Base-by-base conservation (phyloP, 2,113 vertebrate species). In the Eupsittula cactorum region DNA sequence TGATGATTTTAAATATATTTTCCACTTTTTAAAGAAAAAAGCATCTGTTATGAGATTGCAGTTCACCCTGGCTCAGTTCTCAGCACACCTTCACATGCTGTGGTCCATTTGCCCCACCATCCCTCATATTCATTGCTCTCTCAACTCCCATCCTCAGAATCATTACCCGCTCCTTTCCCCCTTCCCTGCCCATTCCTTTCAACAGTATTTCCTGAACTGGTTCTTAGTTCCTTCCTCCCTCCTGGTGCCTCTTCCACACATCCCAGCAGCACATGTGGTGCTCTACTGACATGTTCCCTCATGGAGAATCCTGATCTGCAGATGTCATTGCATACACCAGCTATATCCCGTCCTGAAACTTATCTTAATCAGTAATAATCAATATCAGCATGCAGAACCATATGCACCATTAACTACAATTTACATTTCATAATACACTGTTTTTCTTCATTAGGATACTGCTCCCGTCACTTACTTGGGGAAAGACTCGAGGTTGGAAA, bases 331-430 rank as follows among this genome's bases (percentile, higher is more conserved):
- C 50, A 4, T 21, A 15, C 50, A 90, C 28, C 68, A 49, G 39
- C 39, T 88, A 1, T 17, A 82, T 74, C 50, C 88, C 37, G 73
- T 46, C 78, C 84, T 5, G 11, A 89, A 96, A 82, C 53, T 73
- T 85, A 52, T 75, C 86, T 69, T 87, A 94, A 95, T 91, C 77
- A 65, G 7, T 59, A 70, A 69, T 80, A 91, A 95, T 92, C 92
- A 87, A 93, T 69, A 79, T 52, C 77, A 95, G 85, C 50, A 25
- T 69, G 86, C 74, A 85, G 87, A 93, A 67, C 70, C 60, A 46
- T 76, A 92, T 83, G 88, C 74, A 93, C 83, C 78, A 92, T 91
- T 93, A 92, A 39, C 82, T 95, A 20, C 86, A 76, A 93, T 95
- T 95, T 92, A 44, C 70, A 67, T 90, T 37, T 86, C 68, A 90